Conservation (phyloP, 2,113 vertebrate genomes). For the Ctenodactylus gundi region DNA sequence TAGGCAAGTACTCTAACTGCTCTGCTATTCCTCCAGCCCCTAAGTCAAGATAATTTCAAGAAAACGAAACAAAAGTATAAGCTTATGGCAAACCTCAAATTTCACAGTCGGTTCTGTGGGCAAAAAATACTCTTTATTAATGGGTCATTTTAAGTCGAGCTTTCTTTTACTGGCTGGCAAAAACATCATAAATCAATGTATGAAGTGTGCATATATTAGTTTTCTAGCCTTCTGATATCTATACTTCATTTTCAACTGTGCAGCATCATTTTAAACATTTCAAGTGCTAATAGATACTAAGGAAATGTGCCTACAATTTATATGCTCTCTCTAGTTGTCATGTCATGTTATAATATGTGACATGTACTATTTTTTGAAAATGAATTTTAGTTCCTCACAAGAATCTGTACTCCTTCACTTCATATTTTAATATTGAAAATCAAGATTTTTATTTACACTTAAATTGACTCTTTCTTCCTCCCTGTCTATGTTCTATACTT, state of each 20-base stretch:
- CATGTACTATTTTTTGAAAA: not conserved
- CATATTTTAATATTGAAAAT: not conserved
- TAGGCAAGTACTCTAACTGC: too few relatives aligned
- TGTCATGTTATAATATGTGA: not conserved
- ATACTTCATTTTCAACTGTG: not conserved
- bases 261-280: not conserved
- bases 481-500: not conserved
- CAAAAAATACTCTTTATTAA: slow-evolving; percentile 21
- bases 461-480: not conserved
- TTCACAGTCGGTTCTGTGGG: not conserved
- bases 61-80: slow-evolving; percentile 19
- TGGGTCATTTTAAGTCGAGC: not conserved
- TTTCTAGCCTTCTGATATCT: not conserved
- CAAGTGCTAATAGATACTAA: not conserved
- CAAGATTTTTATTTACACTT: not conserved
- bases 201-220: not conserved
- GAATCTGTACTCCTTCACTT: not conserved
- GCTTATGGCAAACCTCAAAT: not conserved
- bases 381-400: slow-evolving; percentile 1
- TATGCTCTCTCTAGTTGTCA: not conserved
- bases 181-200: slow-evolving; percentile 11
- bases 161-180: not conserved
- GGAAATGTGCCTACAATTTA: not conserved
- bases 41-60: slow-evolving; percentile 21
- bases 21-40: too few relatives aligned